These are phyloP conservation scores for Urocyon cinereoargenteus DNA, from an alignment of 2,797 vertebrate species.

Conservation along the genomic window DNA sequence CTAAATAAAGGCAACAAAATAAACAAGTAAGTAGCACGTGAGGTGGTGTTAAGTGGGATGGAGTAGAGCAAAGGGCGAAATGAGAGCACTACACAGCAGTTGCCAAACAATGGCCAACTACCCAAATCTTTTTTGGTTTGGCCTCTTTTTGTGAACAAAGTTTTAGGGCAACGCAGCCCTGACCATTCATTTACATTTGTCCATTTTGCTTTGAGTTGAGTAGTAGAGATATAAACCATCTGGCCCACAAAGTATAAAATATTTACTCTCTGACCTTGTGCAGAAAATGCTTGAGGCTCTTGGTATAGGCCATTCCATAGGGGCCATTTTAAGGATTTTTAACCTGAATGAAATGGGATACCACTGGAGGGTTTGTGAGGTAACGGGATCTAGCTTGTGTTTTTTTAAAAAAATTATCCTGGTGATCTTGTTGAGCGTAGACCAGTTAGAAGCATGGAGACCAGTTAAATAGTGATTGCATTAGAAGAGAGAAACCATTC, in stretches of 20 bases:
- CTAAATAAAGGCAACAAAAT: background rate
- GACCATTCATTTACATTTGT: background rate
- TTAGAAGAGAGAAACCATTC: background rate
- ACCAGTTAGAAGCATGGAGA: background rate
- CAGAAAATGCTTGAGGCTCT: background rate
- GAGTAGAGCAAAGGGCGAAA: slow-evolving; percentile 2
- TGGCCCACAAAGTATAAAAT: background rate
- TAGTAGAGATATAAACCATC: background rate
- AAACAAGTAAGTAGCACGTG: background rate
- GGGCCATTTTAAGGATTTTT: slow-evolving; percentile 30
- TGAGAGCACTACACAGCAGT: background rate
- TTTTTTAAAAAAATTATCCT: background rate
- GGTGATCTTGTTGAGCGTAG: background rate
- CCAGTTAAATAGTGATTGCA: background rate
- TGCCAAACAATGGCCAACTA: background rate
- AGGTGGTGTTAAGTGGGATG: background rate
- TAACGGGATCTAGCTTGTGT: background rate
- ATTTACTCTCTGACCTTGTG: slow-evolving; percentile 8
- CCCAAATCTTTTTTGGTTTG: background rate
- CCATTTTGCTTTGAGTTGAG: slow-evolving; percentile 42
- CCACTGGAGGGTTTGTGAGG: background rate
- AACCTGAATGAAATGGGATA: background rate
- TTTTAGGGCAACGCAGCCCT: background rate
- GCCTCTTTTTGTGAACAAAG: background rate
- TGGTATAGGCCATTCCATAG: background rate